Percentiles rank a stretch among this genome's conserved stretches.
Evolutionary conservation across 2,113 vertebrate species (phyloP).

Genomic region (Dromiciops gliroides): DNA sequence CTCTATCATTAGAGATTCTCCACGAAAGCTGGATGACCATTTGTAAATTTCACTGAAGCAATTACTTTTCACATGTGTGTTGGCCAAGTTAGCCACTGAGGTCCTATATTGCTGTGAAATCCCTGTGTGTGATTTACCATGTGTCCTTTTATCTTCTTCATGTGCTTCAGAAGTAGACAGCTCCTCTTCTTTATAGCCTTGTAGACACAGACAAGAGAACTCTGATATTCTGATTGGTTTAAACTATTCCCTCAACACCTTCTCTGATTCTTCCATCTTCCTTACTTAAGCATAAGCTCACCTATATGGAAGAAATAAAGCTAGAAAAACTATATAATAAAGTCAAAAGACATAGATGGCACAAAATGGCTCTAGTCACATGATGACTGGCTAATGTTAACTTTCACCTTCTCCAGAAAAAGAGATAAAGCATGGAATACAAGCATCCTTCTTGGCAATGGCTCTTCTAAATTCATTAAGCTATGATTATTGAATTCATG

Average conservation of each 20-base stretch:
- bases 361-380: background rate
- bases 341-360: background rate
- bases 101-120: background rate
- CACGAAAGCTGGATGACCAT: background rate
- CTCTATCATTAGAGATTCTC: background rate
- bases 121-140: background rate
- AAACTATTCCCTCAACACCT: background rate
- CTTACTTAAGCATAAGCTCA: constrained; percentile 25
- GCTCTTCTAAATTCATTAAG: constrained; percentile 66
- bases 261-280: background rate
- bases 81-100: background rate
- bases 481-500: constrained; percentile 44
- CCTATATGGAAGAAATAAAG: background rate
- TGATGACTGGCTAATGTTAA: constrained; percentile 45
- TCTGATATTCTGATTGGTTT: constrained; percentile 28
- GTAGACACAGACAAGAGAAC: fast-evolving
- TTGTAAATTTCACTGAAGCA: background rate
- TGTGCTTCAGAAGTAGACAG: background rate
- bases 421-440: constrained; percentile 55
- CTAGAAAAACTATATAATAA: constrained; percentile 44
- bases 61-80: background rate
- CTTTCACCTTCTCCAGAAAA: constrained; percentile 38
- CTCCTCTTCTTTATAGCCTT: background rate
- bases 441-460: constrained; percentile 4
- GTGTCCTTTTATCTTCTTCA: background rate